These are phyloP conservation scores for Hippopotamus amphibius DNA, from an alignment of 2,113 vertebrate genomes.

Conservation along the genomic window DNA sequence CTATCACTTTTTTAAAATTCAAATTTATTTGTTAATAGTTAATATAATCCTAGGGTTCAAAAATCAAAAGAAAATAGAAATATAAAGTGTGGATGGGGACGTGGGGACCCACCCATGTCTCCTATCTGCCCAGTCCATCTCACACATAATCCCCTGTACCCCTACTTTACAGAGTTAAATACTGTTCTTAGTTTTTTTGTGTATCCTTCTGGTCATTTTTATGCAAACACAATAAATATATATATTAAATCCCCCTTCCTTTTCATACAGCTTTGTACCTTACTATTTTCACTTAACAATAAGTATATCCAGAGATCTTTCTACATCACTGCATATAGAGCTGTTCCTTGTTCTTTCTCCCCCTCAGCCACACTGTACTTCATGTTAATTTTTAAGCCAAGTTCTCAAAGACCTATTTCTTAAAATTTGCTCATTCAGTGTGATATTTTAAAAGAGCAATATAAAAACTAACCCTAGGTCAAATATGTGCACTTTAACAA, in stretches of 20 bases:
- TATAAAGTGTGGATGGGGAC: not conserved
- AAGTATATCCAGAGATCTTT: conserved; percentile 19
- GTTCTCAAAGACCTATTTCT: not conserved
- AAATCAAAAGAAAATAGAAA: conserved; percentile 44
- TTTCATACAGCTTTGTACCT: not conserved
- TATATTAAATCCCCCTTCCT: not conserved
- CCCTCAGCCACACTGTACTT: not conserved
- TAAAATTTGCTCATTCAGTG: conserved; percentile 24
- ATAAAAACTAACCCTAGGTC: not conserved
- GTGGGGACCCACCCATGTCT: not conserved
- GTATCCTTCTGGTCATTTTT: not conserved
- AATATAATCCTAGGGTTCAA: not conserved
- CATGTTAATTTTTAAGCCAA: conserved; percentile 55
- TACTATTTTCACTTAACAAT: not conserved
- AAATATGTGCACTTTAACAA: not conserved
- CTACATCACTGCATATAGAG: not conserved
- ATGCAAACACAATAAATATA: not conserved
- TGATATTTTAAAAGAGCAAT: conserved; percentile 26
- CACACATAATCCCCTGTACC: not conserved
- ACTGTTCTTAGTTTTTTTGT: not conserved
- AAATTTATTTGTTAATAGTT: not conserved
- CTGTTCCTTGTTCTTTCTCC: not conserved
- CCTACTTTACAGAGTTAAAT: not conserved
- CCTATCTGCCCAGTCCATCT: not conserved
- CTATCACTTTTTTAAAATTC: not conserved